Evolutionary conservation across 2,113 vertebrate species (phyloP), one percentile per base, ranked within the genome.

Genomic region (Otocyon megalotis): DNA sequence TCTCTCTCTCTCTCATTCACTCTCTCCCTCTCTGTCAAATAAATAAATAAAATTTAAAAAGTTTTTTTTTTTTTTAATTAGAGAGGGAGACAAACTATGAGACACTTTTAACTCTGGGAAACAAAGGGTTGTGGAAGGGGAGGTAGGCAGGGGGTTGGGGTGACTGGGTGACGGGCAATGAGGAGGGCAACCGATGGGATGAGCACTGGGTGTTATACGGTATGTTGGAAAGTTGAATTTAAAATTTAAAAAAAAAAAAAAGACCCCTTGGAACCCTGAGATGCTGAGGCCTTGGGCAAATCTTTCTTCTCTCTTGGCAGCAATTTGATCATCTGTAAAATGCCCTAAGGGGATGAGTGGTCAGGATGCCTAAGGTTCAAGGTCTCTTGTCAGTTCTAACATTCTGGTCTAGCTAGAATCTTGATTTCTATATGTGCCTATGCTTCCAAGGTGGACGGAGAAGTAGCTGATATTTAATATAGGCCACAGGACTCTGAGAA

Each of bases 391-490:
- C 65, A 37, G 30, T 94, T 85, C 32, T 56, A 74, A 91, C 24
- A 56, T 80, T 88, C 37, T 91, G 71, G 20, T 14, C 20, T 54
- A 81, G 16, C 81, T 79, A 79, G 85, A 86, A 50, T 65, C 48
- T 85, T 90, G 43, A 91, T 96, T 92, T 72, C 56, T 90, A 28
- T 67, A 80, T 56, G 43, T 74, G 74, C n/a, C 56, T 28, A 8
- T 72, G n/a, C 63, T 22, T 81, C 37, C 62, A 82, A 24, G 35
- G 2, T 88, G 11, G 67, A 81, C n/a, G 86, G 56, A 30, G 9
- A 89, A 89, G 30, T 35, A 54, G 17, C 50, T 89, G 67, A 56
- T 92, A 85, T 69, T 83, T 95, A 97, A 76, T n/a, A 35, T 15
- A 79, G 16, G 6, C 15, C 65, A 72, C 43, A 95, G 76, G 37